Evolutionary conservation across 2,888 invertebrate genomes (phyloP), one percentile per base, ranked within the genome.

Genomic region (Nemotelus nigrinus): DNA sequence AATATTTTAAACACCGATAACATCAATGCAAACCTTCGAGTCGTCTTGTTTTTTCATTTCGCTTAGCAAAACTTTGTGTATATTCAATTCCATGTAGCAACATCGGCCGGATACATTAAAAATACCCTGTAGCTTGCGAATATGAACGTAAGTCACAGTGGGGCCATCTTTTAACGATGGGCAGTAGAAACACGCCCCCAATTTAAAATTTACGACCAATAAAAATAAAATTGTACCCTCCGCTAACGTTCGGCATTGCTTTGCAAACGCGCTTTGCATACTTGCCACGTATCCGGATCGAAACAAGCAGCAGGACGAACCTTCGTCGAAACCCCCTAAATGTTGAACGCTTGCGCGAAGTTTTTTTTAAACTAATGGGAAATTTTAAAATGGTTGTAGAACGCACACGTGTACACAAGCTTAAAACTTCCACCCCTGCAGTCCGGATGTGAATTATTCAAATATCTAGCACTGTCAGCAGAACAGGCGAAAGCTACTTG

Each of bases 161-260:
- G 74, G 74, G 74, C 74, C 74, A 74, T 74, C 74, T 74, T 74
- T 74, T 74, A 63, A 74, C 60, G 63, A 55, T 48, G 60, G 74
- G 74, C 60, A 74, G 63, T 55, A 67, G 77, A 80, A 80, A 80
- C 84, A 84, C 84, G 84, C 84, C 84, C 84, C 82, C 84, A 84
- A 82, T 84, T 84, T 84, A 83, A 84, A 83, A 82, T 83, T 83
- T 83, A 82, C 84, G 83, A 84, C 84, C 84, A 84, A 84, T 84
- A 84, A 84, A 84, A 84, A 82, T 82, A 83, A 83, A 83, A 82
- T 81, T 77, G 77, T 78, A 75, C 77, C 76, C 67, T 72, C 60
- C 78, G 71, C 44, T 72, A 57, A 50, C 75, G 74, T 78, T 67
- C 67, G 57, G 71, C 58, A 41, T 60, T 60, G 45, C 60, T 53